Conservation (phyloP, 2,888 invertebrate genomes). For the Amphipyra tragopoginis region DNA sequence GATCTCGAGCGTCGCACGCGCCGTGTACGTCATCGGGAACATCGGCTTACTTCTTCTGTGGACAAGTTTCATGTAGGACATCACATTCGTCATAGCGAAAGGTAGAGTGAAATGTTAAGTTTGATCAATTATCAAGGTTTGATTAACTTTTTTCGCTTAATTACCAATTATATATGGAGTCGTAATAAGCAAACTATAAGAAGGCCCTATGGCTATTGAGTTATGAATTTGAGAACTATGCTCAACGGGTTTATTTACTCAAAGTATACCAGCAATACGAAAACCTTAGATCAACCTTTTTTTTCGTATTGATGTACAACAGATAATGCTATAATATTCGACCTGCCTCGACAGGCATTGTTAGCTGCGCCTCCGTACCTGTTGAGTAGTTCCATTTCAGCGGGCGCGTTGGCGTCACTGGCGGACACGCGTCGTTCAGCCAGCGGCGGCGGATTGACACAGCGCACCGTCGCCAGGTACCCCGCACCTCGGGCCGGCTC, state of each 20-base stretch:
- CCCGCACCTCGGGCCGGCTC: conserved; percentile 78
- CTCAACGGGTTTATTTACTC: too few relatives aligned
- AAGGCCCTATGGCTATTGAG: too few relatives aligned
- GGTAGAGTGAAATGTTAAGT: too few relatives aligned
- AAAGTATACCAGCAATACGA: too few relatives aligned
- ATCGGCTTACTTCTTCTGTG: conserved; percentile 84
- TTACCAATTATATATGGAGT: too few relatives aligned
- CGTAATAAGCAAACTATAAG: too few relatives aligned
- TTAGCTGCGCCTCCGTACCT: conserved; percentile 58
- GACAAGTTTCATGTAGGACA: conserved; percentile 60
- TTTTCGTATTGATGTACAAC: not conserved
- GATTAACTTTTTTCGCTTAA: too few relatives aligned
- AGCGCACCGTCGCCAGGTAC: conserved; percentile 87
- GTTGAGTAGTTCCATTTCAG: conserved; percentile 73
- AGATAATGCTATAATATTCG: not conserved
- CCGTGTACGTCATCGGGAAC: conserved; percentile 88
- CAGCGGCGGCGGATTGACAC: conserved; percentile 87
- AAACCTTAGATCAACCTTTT: too few relatives aligned
- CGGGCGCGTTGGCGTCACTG: conserved; percentile 81
- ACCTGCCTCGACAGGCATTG: too few relatives aligned
- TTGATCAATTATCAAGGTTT: too few relatives aligned
- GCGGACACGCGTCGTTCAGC: conserved; percentile 86
- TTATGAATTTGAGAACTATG: too few relatives aligned
- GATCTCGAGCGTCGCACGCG: conserved; percentile 88
- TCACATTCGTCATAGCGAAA: conserved; percentile 8